phyloP scores from a whole-genome alignment of 2,797 vertebrate species.

The Morus bassanus region DNA sequence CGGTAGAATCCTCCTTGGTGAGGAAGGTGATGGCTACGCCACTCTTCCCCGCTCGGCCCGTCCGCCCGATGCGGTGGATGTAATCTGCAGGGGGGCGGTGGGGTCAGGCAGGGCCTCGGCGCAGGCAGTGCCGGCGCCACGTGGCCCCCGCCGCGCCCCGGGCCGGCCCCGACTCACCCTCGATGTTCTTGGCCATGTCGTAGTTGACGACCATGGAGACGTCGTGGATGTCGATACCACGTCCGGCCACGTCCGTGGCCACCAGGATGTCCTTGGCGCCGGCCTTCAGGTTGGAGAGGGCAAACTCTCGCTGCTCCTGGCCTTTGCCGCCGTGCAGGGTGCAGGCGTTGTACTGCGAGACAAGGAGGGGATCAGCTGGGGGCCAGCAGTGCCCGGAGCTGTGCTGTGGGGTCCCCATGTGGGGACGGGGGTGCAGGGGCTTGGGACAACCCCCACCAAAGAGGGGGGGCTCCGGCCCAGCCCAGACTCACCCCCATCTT shows the following conservation, averaged over 20 bases:
- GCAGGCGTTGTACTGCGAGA: constrained; percentile 93
- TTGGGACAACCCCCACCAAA: background rate
- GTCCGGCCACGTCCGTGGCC: constrained; percentile 95
- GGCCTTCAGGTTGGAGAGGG: constrained; percentile 95
- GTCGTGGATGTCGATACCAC: constrained; percentile 97
- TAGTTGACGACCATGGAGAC: constrained; percentile 99
- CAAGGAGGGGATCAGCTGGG: background rate
- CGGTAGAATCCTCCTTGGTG: constrained; percentile 93
- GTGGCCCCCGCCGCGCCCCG: background rate
- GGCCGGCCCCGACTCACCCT: constrained; percentile 78
- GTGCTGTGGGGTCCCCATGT: fast-evolving
- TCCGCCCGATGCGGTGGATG: constrained; percentile 97
- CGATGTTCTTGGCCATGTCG: constrained; percentile 99
- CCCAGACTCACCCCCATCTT: constrained; percentile 92
- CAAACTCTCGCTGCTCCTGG: constrained; percentile 97
- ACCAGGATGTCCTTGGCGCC: constrained; percentile 99
- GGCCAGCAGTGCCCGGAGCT: background rate
- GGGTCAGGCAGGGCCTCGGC: background rate
- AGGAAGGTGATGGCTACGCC: constrained; percentile 97
- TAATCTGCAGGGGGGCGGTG: constrained; percentile 80
- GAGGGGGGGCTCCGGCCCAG: background rate
- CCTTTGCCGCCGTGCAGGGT: constrained; percentile 97
- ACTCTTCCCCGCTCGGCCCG: constrained; percentile 95
- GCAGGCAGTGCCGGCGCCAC: background rate
- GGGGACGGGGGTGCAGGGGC: background rate